Base-by-base conservation (phyloP, 2,888 invertebrate species). In the Danaus chrysippus region DNA sequence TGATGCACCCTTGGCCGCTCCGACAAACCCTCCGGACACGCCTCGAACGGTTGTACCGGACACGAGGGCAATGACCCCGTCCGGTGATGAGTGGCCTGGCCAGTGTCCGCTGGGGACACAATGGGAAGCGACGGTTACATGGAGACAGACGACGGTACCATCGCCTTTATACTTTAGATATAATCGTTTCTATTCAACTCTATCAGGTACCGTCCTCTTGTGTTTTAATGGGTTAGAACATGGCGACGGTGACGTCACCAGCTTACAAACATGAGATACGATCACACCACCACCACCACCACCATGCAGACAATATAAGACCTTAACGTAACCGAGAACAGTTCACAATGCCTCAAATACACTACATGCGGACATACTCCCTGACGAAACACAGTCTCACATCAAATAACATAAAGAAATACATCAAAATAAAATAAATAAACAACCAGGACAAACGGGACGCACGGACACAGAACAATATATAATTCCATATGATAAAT, bases 1-100 rank as follows among this genome's bases (percentile, higher is more conserved):
- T 95, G 94, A 69, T 78, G 79, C 55, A 90, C 85, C 76, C 81
- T 83, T 68, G 84, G 74, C 11, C 86, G 83, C 68, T 87, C 88
- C 75, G 79, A 34, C 23, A 5, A 5, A 8, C 23, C 23, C 23
- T 34, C 23, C 0, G 23, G 3, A 34, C 23, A 2, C 23, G 23
- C 23, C 23, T 34, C 23, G 17, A 17, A 10, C 17, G 49, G 82
- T 77, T 81, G 84, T 58, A 81, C 68, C 53, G 82, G 76, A 69
- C 82, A 86, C 3, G 87, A 89, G 66, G 82, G 90, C 65, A 90
- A 74, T 6, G 90, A 90, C 59, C 81, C 86, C 34, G 90, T 87
- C 56, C 90, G 79, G 66, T 87, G 84, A 71, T 91, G 90, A 67
- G 84, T 74, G 65, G 71, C 69, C 58, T 73, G 70, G 64, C 73